Evolutionary conservation across 2,113 vertebrate species (phyloP), one percentile per base, ranked within the genome.

Genomic region (Plecotus auritus): DNA sequence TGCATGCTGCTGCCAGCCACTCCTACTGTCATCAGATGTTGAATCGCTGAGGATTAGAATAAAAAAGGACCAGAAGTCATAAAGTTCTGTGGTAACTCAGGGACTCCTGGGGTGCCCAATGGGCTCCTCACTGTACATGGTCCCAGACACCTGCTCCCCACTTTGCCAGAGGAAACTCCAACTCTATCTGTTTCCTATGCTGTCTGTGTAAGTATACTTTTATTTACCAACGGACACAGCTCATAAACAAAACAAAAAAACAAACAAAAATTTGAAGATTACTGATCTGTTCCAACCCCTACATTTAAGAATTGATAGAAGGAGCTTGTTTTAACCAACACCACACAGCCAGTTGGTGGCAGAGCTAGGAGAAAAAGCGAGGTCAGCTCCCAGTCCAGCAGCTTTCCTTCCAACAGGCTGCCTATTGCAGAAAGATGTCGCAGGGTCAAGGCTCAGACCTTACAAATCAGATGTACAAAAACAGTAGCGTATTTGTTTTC

Each of bases 401-500:
- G 6, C 14, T 42, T 42, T 47, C 35, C n/a, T 54, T 61, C 47
- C 3, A 74, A 49, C 73, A 30, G 84, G 30, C 72, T 74, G 84
- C n/a, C n/a, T 91, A 49, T 61, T 37, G 23, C 13, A 54, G 54
- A 95, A 91, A 90, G 66, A 92, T 78, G 94, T 37, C 54, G 9
- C 20, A 47, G 54, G 74, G 32, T 92, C 82, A 74, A 85, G 85
- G 87, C 88, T 90, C 78, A 82, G 23, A 95, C 85, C 90, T 92
- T 90, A 74, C 49, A 74, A 70, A 85, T 86, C 54, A 74, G 61
- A 61, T 76, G 47, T 80, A n/a, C 40, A 73, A 82, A 92, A 77
- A 73, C 74, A 74, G 42, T 82, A 88, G 82, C 69, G 70, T 90
- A n/a, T 88, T 87, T 94, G 76, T 85, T 94, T 94, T 94, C 51